Percentiles rank a stretch among this genome's conserved stretches.
Evolutionary conservation across 2,797 vertebrate genomes (phyloP).

Genomic region (Naso thynnoides): DNA sequence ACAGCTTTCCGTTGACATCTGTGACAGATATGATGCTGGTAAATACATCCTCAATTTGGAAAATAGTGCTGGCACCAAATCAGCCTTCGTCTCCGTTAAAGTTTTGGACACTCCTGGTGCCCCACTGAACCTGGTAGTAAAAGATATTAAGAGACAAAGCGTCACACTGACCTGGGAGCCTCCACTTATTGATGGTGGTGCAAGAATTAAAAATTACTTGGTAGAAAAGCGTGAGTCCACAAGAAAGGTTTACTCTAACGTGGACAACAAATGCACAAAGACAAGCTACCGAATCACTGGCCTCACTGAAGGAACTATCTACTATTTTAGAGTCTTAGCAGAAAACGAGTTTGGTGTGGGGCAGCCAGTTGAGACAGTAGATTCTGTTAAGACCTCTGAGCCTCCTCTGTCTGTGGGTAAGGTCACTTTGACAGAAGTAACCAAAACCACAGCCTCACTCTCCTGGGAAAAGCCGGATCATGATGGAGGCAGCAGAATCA

Average conservation of each 20-base stretch:
- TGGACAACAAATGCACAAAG: conserved; percentile 94
- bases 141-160: conserved; percentile 94
- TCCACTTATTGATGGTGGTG: conserved; percentile 94
- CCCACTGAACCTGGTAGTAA: conserved; percentile 91
- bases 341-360: conserved; percentile 99
- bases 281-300: conserved; percentile 95
- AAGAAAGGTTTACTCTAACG: conserved; percentile 94
- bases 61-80: conserved; percentile 95
- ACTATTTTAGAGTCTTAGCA: conserved; percentile 98
- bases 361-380: conserved; percentile 88
- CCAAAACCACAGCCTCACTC: conserved; percentile 92
- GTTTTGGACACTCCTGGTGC: conserved; percentile 97
- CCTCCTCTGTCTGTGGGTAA: conserved; percentile 96
- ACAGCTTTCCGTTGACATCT: conserved; percentile 93
- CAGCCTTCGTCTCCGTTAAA: conserved; percentile 96
- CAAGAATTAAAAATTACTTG: conserved; percentile 96
- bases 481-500: conserved; percentile 96
- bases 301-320: conserved; percentile 92
- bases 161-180: conserved; percentile 94
- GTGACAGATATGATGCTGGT: conserved; percentile 96
- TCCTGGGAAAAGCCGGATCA: conserved; percentile 98
- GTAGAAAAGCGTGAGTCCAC: conserved; percentile 98
- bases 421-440: conserved; percentile 93
- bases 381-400: conserved; percentile 94
- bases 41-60: conserved; percentile 95